A percentile compares a stretch with the other conserved stretches of the same genome.
Conservation (phyloP, 2,113 vertebrate species). For the Myrmecophaga tridactyla region DNA sequence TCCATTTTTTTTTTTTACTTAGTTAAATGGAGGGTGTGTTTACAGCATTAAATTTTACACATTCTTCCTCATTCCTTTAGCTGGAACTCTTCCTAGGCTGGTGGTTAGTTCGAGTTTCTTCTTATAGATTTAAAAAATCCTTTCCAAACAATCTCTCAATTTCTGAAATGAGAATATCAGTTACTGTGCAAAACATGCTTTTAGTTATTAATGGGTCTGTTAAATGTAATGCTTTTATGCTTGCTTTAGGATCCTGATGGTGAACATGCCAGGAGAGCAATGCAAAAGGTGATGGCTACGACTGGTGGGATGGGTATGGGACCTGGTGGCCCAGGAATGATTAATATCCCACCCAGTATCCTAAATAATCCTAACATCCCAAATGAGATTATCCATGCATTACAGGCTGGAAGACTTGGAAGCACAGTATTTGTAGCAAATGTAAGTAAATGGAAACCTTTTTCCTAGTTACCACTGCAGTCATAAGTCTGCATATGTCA, state of each 20-base stretch:
- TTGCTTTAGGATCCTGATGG: constrained; percentile 92
- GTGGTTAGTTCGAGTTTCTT: constrained; percentile 44
- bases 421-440: constrained; percentile 97
- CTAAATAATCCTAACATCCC: constrained; percentile 98
- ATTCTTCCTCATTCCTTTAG: neutral
- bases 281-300: constrained; percentile 89
- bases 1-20: too few relatives aligned
- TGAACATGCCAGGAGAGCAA: constrained; percentile 93
- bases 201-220: neutral
- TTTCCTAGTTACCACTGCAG: neutral
- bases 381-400: constrained; percentile 96
- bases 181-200: neutral
- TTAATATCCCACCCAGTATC: constrained; percentile 95
- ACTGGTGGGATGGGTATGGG: constrained; percentile 88
- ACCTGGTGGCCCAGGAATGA: constrained; percentile 89
- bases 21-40: neutral
- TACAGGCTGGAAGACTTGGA: constrained; percentile 96
- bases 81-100: neutral
- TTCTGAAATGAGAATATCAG: neutral
- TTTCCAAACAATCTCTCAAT: neutral
- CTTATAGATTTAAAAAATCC: constrained; percentile 6
- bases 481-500: neutral
- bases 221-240: neutral
- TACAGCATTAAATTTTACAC: neutral
- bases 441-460: constrained; percentile 83